Base-by-base conservation (phyloP, 2,888 invertebrate genomes). In the Limnephilus marmoratus region DNA sequence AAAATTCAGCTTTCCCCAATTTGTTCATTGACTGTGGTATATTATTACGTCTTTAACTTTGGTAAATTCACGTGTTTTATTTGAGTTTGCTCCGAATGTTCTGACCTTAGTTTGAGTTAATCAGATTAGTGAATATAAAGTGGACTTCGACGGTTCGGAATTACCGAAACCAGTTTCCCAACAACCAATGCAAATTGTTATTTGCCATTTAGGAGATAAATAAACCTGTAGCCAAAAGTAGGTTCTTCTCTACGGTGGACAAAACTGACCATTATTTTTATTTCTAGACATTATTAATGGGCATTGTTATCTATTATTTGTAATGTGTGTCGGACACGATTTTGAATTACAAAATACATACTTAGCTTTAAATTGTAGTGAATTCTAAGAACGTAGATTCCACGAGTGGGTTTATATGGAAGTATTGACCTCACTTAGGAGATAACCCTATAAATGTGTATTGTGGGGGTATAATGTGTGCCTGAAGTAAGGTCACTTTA, bases 101-200 rank as follows among this genome's bases (percentile, higher is more conserved):
- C 7, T 68, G 68, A n/a, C 68, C 68, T 68, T 68, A 68, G 68
- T 68, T n/a, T 13, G 9, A 49, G 49, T 49, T 24, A n/a, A 68
- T 68, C 68, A 68, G 68, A 68, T 68, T 68, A 68, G 24, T 24
- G 68, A 68, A 68, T 68, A 68, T 68, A 68, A n/a, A 68, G n/a
- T 68, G 68, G 68, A 68, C 68, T 68, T 68, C 1, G 68, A 82
- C 82, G 34, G 82, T 34, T 41, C 41, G 41, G 41, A 85, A 41
- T 34, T 37, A 85, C 18, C 85, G 41, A 85, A 85, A 85, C 85
- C 85, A 37, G 85, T 85, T 85, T 85, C 41, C 34, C 41, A 24
- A 85, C 7, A 85, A 85, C 85, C 18, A 11, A 41, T 41, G 85
- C 85, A 31, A 85, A 85, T 85, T 68, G 68, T 68, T 85, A 85